Base-by-base conservation (phyloP, 2,888 invertebrate species). In the Microplitis manilae region DNA sequence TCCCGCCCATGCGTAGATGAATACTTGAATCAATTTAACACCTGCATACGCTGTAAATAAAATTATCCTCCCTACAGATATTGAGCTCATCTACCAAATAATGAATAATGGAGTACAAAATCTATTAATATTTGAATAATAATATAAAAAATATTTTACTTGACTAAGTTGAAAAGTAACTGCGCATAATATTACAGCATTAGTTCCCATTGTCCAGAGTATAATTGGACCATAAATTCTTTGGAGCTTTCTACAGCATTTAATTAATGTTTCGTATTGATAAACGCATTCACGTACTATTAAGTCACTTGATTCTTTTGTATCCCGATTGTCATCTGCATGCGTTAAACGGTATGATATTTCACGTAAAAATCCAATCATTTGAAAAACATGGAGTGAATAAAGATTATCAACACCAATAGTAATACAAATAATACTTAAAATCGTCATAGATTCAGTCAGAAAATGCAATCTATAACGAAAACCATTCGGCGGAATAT, bases 351-450 rank as follows among this genome's bases (percentile, higher is more conserved):
- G 67, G 65, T 79, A 17, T 7, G 77, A 76, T 20, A 81, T 62
- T 6, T 73, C 73, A 1, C 81, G 79, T 6, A 80, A 41, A 40
- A 78, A 77, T 39, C 76, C 77, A 17, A 75, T 79, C 20, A 81
- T 79, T 71, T 79, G 78, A 59, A 81, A 80, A 15, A 79, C 59
- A 74, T 77, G 81, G 39, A 78, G 77, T 60, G 77, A 77, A 59
- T 80, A 82, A 8, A 82, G 69, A 1, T 77, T 64, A 59, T 79
- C 79, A 41, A 79, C 68, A 20, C 73, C 61, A 5, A 69, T 20
- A 5, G 77, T 70, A 8, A 75, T 40, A 0, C 68, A 38, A 38
- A 61, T 73, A 30, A 77, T 61, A 13, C 50, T 59, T 50, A 75
- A 65, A 7, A 71, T 75, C 20, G 73, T 61, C 15, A 75, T 70